A percentile compares a stretch with the other conserved stretches of the same genome.
phyloP scores from a whole-genome alignment of 2,888 invertebrate species.

The Agrenia bidenticulata region DNA sequence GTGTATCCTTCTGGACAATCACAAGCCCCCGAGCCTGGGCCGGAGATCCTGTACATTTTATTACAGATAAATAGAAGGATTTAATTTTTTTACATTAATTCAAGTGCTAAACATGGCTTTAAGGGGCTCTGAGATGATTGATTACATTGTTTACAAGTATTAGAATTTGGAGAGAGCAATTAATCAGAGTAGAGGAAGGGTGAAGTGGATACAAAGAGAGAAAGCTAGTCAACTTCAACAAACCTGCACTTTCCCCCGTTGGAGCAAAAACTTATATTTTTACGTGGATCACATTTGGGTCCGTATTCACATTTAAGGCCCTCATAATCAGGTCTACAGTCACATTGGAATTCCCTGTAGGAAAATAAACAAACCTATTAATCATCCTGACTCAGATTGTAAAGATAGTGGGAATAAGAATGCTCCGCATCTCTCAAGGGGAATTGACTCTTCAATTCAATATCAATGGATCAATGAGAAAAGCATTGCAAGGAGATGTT shows the following conservation, averaged over 20 bases:
- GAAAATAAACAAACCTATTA: constrained; percentile 3
- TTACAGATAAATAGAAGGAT: too few species aligned
- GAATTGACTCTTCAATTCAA: too few species aligned
- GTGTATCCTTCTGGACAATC: background rate
- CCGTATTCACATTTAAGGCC: background rate
- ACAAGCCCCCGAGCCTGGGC: background rate
- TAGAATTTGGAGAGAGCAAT: background rate
- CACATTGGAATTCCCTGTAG: background rate
- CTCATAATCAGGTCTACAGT: background rate
- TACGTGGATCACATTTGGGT: background rate
- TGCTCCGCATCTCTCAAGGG: too few species aligned
- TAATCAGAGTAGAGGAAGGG: background rate
- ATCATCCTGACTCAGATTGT: too few species aligned
- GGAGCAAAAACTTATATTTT: constrained; percentile 1
- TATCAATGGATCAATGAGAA: too few species aligned
- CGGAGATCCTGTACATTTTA: background rate
- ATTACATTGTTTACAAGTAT: constrained; percentile 3
- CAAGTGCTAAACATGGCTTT: background rate
- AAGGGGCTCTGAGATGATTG: constrained; percentile 3
- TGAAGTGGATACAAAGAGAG: background rate
- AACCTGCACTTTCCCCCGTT: constrained; percentile 10
- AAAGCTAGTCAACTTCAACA: background rate
- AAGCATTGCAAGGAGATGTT: too few species aligned
- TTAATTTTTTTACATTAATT: background rate
- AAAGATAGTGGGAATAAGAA: too few species aligned